These are phyloP conservation scores for Dicycla oo DNA, from an alignment of 2,888 invertebrate genomes.

Conservation along the genomic window DNA sequence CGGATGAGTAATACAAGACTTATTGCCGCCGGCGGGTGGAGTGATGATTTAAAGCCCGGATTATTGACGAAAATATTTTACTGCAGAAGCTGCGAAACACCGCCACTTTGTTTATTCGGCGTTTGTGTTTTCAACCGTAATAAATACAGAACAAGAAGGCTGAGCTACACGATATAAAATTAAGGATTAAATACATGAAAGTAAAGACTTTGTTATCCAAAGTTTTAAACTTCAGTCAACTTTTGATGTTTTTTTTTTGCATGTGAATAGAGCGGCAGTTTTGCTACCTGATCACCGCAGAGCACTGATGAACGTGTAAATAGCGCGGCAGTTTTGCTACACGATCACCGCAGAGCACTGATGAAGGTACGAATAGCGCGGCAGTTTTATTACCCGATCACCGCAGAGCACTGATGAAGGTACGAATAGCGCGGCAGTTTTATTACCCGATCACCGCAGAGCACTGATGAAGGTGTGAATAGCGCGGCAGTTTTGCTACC, in stretches of 20 bases:
- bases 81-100: background rate
- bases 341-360: constrained; percentile 9
- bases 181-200: background rate
- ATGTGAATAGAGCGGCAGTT: background rate
- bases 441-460: background rate
- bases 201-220: background rate
- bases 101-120: background rate
- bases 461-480: constrained; percentile 41
- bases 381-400: background rate
- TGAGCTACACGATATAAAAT: background rate
- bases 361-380: constrained; percentile 45
- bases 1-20: constrained; percentile 41
- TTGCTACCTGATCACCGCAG: background rate
- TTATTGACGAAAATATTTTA: constrained; percentile 34
- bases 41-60: constrained; percentile 48
- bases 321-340: constrained; percentile 15
- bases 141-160: background rate
- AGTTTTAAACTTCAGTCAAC: background rate
- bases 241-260: constrained; percentile 3
- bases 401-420: constrained; percentile 25
- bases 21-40: constrained; percentile 21
- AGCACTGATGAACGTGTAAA: constrained; percentile 37
- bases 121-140: constrained; percentile 1
- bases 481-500: constrained; percentile 1
- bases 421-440: constrained; percentile 38